A percentile compares a stretch with the other conserved stretches of the same genome.
These are phyloP conservation scores for Syrista parreyssii DNA, from an alignment of 2,888 invertebrate species.

Conservation along the genomic window DNA sequence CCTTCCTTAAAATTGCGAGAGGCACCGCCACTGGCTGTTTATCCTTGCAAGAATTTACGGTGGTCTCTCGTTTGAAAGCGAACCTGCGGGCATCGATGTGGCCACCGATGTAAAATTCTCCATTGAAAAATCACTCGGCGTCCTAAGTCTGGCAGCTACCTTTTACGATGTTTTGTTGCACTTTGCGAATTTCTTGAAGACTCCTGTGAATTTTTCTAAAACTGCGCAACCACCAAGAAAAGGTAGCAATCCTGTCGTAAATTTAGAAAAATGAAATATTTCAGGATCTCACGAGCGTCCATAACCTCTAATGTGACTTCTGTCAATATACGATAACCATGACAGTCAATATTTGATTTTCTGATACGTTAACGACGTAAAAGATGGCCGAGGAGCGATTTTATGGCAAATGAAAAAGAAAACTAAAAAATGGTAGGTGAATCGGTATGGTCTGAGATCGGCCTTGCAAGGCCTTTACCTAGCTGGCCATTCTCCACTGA, in stretches of 20 bases:
- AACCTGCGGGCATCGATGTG: conserved; percentile 45
- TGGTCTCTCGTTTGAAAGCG: conserved; percentile 41
- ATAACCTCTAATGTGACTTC: neutral
- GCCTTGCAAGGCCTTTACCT: conserved; percentile 54
- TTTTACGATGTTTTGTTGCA: conserved; percentile 36
- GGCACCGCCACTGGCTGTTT: neutral
- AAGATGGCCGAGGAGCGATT: neutral
- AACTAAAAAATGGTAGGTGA: conserved; percentile 31
- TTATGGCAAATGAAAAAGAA: neutral
- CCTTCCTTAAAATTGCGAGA: neutral
- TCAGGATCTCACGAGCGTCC: conserved; percentile 7
- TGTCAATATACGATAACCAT: neutral
- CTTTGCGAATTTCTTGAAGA: conserved; percentile 43
- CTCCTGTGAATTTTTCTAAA: conserved; percentile 19
- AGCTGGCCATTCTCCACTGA: conserved; percentile 32
- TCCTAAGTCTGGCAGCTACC: conserved; percentile 10
- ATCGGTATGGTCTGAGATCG: conserved; percentile 31
- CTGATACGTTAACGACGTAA: neutral
- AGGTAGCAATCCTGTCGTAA: conserved; percentile 33
- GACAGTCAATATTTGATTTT: no score
- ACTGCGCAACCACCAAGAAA: conserved; percentile 37
- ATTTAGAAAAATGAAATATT: conserved; percentile 11
- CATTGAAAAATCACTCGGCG: neutral
- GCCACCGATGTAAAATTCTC: conserved; percentile 33
- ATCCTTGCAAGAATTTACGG: conserved; percentile 48